These are phyloP conservation scores for Alcis repandata DNA, from an alignment of 2,888 invertebrate genomes.

Conservation along the genomic window DNA sequence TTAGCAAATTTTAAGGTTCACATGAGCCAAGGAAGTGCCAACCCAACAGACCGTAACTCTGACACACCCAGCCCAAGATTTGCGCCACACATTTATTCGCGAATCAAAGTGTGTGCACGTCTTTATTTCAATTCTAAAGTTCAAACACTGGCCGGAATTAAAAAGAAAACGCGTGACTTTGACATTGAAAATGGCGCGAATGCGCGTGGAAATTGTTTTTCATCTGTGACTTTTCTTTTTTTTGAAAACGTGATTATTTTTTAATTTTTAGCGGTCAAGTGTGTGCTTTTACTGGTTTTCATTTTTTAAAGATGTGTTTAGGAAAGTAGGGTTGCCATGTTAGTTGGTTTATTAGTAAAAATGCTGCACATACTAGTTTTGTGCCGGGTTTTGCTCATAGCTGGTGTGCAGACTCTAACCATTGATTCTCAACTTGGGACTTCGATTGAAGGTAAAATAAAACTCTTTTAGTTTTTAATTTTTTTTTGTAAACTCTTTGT, in stretches of 20 bases:
- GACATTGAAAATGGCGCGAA: conserved; percentile 35
- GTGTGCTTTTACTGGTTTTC: conserved; percentile 1
- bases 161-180: conserved; percentile 25
- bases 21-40: conserved; percentile 73
- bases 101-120: conserved; percentile 74
- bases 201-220: conserved; percentile 5
- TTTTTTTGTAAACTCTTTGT: no score
- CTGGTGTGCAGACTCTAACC: conserved; percentile 74
- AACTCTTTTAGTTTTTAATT: conserved; percentile 5
- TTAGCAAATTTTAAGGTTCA: conserved; percentile 75
- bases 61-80: conserved; percentile 75
- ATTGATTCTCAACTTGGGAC: conserved; percentile 81
- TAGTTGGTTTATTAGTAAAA: conserved; percentile 60
- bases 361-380: conserved; percentile 73
- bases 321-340: conserved; percentile 48
- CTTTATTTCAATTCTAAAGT: conserved; percentile 53
- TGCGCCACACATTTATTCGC: conserved; percentile 77
- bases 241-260: conserved; percentile 11
- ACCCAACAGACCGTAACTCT: conserved; percentile 67
- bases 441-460: conserved; percentile 76
- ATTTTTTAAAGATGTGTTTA: conserved; percentile 14
- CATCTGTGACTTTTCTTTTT: conserved; percentile 21
- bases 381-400: conserved; percentile 75
- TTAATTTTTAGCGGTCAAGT: conserved; percentile 8
- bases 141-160: conserved; percentile 16